These are phyloP conservation scores for Pollenia amentaria DNA, from an alignment of 2,888 invertebrate species.

Conservation along the genomic window DNA sequence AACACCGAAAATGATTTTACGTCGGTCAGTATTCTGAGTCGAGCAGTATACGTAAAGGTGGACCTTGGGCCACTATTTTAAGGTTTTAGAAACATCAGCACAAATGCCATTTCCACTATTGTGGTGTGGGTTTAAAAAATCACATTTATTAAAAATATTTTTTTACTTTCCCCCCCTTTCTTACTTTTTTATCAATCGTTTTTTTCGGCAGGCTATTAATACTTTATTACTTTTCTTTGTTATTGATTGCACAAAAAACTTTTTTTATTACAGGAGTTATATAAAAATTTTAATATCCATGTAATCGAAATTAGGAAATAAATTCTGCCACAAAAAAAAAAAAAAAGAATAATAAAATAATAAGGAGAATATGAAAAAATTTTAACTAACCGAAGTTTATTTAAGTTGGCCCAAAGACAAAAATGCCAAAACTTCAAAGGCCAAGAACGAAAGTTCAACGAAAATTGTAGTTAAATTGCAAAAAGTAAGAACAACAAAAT, in stretches of 20 bases:
- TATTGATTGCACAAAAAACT: constrained; percentile 62
- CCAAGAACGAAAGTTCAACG: background rate
- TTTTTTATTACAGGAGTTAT: constrained; percentile 55
- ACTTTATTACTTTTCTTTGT: background rate
- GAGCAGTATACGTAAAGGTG: too few relatives aligned
- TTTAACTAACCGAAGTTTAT: constrained; percentile 16
- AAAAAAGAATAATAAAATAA: constrained; percentile 23
- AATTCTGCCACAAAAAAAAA: constrained; percentile 57
- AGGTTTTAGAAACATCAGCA: too few relatives aligned
- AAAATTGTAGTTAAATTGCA: constrained; percentile 20
- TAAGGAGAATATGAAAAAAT: too few relatives aligned
- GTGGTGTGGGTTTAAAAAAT: too few relatives aligned
- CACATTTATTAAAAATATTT: too few relatives aligned
- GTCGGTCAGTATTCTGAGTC: too few relatives aligned
- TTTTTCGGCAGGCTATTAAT: too few relatives aligned
- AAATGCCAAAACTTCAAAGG: constrained; percentile 14
- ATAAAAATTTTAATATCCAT: constrained; percentile 63
- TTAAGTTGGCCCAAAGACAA: constrained; percentile 48
- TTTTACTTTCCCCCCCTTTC: too few relatives aligned
- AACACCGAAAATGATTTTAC: too few relatives aligned
- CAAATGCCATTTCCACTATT: too few relatives aligned
- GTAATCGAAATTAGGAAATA: constrained; percentile 67
- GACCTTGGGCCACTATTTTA: too few relatives aligned
- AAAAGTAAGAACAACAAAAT: constrained; percentile 8
- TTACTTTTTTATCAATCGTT: too few relatives aligned